These are phyloP conservation scores for Halichoerus grypus DNA, from an alignment of 2,113 vertebrate species.

Conservation along the genomic window DNA sequence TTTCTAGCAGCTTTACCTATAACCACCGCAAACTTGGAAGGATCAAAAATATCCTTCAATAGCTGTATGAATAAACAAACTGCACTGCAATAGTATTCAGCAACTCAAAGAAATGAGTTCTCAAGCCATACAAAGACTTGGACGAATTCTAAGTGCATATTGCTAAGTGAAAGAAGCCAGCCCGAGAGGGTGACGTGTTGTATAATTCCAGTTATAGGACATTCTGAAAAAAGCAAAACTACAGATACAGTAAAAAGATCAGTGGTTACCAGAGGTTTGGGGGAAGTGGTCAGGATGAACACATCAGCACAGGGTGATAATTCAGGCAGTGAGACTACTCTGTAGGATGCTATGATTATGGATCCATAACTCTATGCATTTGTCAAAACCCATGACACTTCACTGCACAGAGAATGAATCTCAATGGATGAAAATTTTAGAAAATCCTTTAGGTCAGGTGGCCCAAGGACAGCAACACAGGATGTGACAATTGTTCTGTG, in stretches of 20 bases:
- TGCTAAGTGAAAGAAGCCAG: background rate
- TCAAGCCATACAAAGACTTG: background rate
- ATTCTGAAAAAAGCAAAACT: background rate
- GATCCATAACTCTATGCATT: background rate
- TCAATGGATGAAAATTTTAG: background rate
- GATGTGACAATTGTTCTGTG: background rate
- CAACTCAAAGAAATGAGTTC: background rate
- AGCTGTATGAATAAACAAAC: background rate
- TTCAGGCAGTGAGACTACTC: background rate
- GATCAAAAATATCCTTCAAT: background rate
- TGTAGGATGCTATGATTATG: background rate
- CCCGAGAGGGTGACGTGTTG: background rate
- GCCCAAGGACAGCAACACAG: background rate
- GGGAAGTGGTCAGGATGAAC: background rate
- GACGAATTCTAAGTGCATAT: background rate
- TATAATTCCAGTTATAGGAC: background rate
- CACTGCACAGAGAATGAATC: background rate
- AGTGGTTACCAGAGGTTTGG: background rate
- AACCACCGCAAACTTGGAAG: background rate
- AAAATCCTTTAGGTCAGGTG: background rate
- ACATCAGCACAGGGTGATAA: background rate
- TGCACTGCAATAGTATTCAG: background rate
- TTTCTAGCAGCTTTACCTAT: background rate
- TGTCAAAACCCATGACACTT: constrained; percentile 25
- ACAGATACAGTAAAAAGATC: background rate